Evolutionary conservation across 1,140 invertebrate species (phyloP), one percentile per base, ranked within the genome.

Genomic region (Rhynchophorus ferrugineus): DNA sequence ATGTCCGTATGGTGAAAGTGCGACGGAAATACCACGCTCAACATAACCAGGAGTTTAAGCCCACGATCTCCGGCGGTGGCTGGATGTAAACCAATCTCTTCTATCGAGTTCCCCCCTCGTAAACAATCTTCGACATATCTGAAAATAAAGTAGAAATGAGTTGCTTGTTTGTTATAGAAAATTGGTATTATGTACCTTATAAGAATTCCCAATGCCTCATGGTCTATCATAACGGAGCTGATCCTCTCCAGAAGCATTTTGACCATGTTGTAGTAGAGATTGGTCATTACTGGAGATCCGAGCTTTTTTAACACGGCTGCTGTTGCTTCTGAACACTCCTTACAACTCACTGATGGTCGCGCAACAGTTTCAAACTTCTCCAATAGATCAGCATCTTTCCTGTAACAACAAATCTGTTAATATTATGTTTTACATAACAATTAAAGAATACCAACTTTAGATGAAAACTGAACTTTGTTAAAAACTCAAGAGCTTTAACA

Each of bases 141-240:
- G 8, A n/a, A 29, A 46, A 33, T 11, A n/a, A 42, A 43, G 13
- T 14, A 14, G 13, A 13, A 38, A 13, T 13, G n/a, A 38, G n/a
- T n/a, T n/a, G n/a, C n/a, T n/a, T n/a, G n/a, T n/a, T n/a, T n/a
- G n/a, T n/a, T n/a, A n/a, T n/a, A n/a, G n/a, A n/a, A n/a, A n/a
- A n/a, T n/a, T n/a, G n/a, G n/a, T n/a, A n/a, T n/a, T 8, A 14
- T 22, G 17, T 44, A 55, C 53, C 78, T 73, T 29, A 87, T 78
- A n/a, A 85, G 71, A 48, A 83, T 73, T 44, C 83, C 78, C 48
- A 93, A 77, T 0, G 91, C 89, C 53, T 87, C 81, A 58, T 85
- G 83, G 67, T 98, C 95, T 13, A 98, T 87, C 85, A 97, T 91
- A 2, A 98, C 90, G 0, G 91, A 94, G 33, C 91, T 94, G 9